Evolutionary conservation across 35 echinoderm and acorn worm species (phyloP).

Genomic region (Anneissia japonica): DNA sequence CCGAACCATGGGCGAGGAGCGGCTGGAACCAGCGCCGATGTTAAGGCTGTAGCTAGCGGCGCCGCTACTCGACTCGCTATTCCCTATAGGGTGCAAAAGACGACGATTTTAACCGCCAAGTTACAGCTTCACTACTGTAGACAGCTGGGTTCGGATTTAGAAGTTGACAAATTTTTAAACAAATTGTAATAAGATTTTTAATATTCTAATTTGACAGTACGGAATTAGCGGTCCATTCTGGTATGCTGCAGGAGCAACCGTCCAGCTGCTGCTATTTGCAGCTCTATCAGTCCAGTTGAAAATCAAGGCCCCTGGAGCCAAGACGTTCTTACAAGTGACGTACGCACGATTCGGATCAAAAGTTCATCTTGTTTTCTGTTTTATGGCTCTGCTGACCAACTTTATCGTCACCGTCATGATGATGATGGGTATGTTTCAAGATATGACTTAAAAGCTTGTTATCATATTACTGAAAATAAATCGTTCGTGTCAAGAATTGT

Average conservation of each 20-base stretch:
- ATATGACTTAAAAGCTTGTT: not conserved
- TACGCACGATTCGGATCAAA: conserved; percentile 72
- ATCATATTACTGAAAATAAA: not conserved
- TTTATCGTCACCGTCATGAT: conserved; percentile 92
- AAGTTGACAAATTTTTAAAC: not conserved
- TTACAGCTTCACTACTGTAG: too few relatives aligned
- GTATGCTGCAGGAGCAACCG: conserved; percentile 89
- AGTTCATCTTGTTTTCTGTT: conserved; percentile 80
- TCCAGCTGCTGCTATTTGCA: conserved; percentile 80
- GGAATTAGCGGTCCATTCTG: conserved; percentile 94
- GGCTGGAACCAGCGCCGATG: too few relatives aligned
- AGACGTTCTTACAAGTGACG: conserved; percentile 93
- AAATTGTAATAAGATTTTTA: not conserved
- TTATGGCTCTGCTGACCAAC: conserved; percentile 87
- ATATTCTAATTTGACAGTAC: conserved; percentile 41
- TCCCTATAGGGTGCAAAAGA: too few relatives aligned
- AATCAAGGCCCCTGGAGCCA: conserved; percentile 81
- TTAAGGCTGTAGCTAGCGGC: too few relatives aligned
- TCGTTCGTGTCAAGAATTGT: too few relatives aligned
- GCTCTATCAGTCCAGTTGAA: conserved; percentile 85
- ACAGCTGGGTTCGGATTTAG: too few relatives aligned
- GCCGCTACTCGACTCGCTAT: too few relatives aligned
- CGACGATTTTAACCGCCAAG: too few relatives aligned
- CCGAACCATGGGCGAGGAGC: too few relatives aligned
- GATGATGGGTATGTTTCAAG: conserved; percentile 76